Base-by-base conservation (phyloP, 2,113 vertebrate species). In the Pycnonotus jocosus region DNA sequence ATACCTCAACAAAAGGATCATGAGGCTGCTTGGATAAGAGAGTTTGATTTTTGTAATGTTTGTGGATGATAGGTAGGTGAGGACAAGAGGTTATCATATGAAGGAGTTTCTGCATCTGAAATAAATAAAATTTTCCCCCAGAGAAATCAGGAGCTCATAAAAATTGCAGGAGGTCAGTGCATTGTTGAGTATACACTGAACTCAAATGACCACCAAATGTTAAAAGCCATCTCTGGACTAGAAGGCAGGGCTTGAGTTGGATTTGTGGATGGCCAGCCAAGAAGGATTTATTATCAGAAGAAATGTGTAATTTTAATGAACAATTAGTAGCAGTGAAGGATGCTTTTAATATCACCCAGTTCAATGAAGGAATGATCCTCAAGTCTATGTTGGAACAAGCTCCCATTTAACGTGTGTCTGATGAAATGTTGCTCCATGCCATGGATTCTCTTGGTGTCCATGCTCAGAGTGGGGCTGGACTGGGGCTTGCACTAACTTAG, bases 321-420 rank as follows among this genome's bases (percentile, higher is more conserved):
- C 13, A 48, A 5, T 50, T 54, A 70, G 14, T 21, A 65, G 61
- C 37, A 80, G 40, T 10, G 27, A 71, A 56, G n/a, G 23, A 37
- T 61, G 40, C 33, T 60, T 66, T 61, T 73, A 70, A 6, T 20
- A 65, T 27, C 45, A 54, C 35, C 3, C 30, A 70, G 20, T 47
- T 80, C 50, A 51, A 25, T 56, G 45, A 81, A 79, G 51, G 23
- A 56, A 27, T 15, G 62, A 33, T 71, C 24, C 31, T 80, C 35
- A 51, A 33, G 42, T 50, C 48, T 73, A 9, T 33, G 13, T n/a
- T 62, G 24, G 82, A 81, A 53, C 23, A 76, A 70, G 70, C 23
- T 56, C 31, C 31, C 23, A 38, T 28, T 61, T 48, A 53, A 58
- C 8, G 62, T 68, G 25, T 3, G 3, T 27, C 25, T 0, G 0